phyloP scores from a whole-genome alignment of 2,797 vertebrate genomes.

The Mormyrus hasselquistii region DNA sequence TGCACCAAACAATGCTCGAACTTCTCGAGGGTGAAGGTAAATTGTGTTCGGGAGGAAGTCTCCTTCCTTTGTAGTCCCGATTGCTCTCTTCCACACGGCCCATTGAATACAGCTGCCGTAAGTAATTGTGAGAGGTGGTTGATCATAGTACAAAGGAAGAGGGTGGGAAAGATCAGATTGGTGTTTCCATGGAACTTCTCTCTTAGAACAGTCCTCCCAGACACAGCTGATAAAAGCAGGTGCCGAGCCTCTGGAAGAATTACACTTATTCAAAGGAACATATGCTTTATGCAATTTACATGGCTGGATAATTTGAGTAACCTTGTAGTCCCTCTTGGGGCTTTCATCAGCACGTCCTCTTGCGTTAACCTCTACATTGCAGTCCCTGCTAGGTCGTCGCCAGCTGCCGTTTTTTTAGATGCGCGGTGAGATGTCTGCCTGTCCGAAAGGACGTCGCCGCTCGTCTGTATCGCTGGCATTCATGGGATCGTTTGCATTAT shows the following conservation, averaged over 20 bases:
- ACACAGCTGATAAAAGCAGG: neutral
- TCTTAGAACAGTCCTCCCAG: neutral
- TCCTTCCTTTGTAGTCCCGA: conserved; percentile 3
- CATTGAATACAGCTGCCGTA: neutral
- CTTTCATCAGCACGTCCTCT: neutral
- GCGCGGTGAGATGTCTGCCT: neutral
- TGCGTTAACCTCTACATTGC: neutral
- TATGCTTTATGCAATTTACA: neutral
- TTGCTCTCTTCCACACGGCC: neutral
- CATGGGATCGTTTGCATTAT: neutral
- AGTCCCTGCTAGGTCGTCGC: neutral
- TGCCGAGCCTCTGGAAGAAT: neutral
- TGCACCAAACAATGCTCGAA: neutral
- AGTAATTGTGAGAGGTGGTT: neutral
- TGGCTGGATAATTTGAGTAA: neutral
- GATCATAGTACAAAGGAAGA: neutral
- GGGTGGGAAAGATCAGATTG: neutral
- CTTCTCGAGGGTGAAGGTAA: neutral
- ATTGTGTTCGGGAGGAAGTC: neutral
- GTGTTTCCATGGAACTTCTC: neutral
- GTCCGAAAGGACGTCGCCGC: neutral
- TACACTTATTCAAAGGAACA: neutral
- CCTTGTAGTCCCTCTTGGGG: neutral
- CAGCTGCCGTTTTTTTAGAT: neutral
- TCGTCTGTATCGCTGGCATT: neutral